phyloP scores from a whole-genome alignment of 2,888 invertebrate species.

The Hydropsyche betteni region DNA sequence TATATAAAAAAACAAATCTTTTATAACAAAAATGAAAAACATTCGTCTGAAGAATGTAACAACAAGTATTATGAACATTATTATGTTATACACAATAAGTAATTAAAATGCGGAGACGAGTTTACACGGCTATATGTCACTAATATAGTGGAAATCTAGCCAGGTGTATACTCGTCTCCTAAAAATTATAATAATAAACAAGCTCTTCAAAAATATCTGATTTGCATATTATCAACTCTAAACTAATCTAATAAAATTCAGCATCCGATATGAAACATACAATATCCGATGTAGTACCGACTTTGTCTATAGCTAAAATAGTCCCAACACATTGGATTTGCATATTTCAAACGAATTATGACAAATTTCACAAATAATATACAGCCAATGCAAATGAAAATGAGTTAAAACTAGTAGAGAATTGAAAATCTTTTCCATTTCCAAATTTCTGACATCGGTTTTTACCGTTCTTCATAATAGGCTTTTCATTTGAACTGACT shows the following conservation, averaged over 20 bases:
- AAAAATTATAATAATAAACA: constrained; percentile 42
- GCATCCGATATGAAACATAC: constrained; percentile 18
- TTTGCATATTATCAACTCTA: background rate
- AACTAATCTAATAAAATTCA: constrained; percentile 22
- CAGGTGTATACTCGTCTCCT: constrained; percentile 44
- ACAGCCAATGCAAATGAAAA: no score
- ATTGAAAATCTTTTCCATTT: background rate
- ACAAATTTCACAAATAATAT: constrained; percentile 14
- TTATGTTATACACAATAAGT: constrained; percentile 34
- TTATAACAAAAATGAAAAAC: constrained; percentile 1
- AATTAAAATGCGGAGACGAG: constrained; percentile 16
- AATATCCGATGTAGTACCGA: background rate
- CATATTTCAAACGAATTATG: constrained; percentile 3
- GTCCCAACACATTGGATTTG: background rate
- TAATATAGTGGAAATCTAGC: constrained; percentile 52
- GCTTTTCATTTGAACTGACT: background rate
- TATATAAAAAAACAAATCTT: background rate
- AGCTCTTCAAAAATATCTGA: constrained; percentile 12
- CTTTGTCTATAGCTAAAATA: no score
- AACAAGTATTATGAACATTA: constrained; percentile 36
- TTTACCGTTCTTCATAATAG: no score
- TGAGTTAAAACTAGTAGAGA: background rate
- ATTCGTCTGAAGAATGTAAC: constrained; percentile 43
- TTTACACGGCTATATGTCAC: constrained; percentile 52
- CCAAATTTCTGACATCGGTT: no score